Percentiles rank a stretch among this genome's conserved stretches.
These are phyloP conservation scores for Ligdia adustata DNA, from an alignment of 2,888 invertebrate genomes.

Conservation along the genomic window DNA sequence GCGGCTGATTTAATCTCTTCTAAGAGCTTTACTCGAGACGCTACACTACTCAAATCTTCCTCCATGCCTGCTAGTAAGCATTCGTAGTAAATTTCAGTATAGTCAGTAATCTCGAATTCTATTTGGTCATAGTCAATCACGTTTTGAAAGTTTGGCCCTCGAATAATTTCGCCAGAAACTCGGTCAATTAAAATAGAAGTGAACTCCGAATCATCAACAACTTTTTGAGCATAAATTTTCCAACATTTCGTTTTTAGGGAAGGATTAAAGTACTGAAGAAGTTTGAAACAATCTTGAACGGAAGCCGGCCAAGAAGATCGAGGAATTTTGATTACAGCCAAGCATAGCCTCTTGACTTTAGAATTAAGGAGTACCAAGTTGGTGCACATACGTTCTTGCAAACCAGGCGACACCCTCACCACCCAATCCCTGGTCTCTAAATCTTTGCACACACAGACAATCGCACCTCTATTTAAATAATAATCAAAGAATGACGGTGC, in stretches of 20 bases:
- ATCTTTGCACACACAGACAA: conserved; percentile 73
- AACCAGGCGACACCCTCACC: conserved; percentile 63
- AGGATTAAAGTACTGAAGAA: conserved; percentile 75
- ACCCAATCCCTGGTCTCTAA: conserved; percentile 69
- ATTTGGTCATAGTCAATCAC: conserved; percentile 71
- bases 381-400: conserved; percentile 69
- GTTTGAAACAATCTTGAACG: conserved; percentile 66
- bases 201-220: conserved; percentile 51
- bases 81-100: conserved; percentile 71
- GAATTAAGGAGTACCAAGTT: conserved; percentile 64
- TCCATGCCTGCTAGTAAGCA: conserved; percentile 59
- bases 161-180: conserved; percentile 69
- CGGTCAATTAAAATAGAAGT: conserved; percentile 69
- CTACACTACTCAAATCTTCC: conserved; percentile 64
- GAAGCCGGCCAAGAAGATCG: conserved; percentile 63
- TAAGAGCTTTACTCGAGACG: conserved; percentile 66
- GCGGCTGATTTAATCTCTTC: conserved; percentile 60
- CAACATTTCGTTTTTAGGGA: conserved; percentile 62
- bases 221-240: conserved; percentile 68
- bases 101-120: conserved; percentile 72
- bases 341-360: conserved; percentile 65
- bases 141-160: conserved; percentile 70
- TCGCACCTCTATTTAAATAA: conserved; percentile 69
- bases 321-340: conserved; percentile 69
- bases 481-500: conserved; percentile 68